Evolutionary conservation across 2,113 vertebrate species (phyloP).

Genomic region (Pyxicephalus adspersus): DNA sequence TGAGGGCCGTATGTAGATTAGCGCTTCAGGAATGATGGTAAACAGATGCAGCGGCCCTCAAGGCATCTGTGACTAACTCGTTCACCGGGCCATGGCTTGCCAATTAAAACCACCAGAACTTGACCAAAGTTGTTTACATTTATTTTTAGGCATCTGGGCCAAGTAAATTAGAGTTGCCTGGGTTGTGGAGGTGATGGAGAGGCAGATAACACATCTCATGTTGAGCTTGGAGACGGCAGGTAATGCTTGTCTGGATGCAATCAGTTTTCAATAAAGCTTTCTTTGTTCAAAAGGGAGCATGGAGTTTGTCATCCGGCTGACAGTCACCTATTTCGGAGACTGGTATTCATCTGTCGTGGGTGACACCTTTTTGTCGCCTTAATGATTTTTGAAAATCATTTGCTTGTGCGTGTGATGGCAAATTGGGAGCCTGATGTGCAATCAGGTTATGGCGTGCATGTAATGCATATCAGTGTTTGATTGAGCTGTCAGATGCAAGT

Average conservation of each 20-base stretch:
- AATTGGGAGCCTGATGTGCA: too few relatives aligned
- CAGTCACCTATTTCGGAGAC: not conserved
- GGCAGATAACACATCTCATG: slow-evolving; percentile 38
- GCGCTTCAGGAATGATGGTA: slow-evolving; percentile 33
- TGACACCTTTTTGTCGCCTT: not conserved
- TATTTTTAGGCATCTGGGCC: slow-evolving; percentile 39
- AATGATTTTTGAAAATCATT: too few relatives aligned
- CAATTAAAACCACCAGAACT: slow-evolving; percentile 40
- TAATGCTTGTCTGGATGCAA: slow-evolving; percentile 43
- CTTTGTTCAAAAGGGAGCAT: slow-evolving; percentile 35
- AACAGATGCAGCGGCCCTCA: slow-evolving; percentile 43
- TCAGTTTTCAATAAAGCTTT: slow-evolving; percentile 31
- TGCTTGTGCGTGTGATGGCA: too few relatives aligned
- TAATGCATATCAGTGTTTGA: too few relatives aligned
- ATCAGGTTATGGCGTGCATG: too few relatives aligned
- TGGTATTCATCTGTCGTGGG: not conserved
- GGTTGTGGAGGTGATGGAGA: slow-evolving; percentile 6
- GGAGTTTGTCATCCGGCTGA: not conserved
- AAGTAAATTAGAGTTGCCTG: slow-evolving; percentile 12
- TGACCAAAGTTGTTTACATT: slow-evolving; percentile 46
- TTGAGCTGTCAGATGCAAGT: too few relatives aligned
- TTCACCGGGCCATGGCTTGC: slow-evolving; percentile 14
- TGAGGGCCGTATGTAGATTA: slow-evolving; percentile 1
- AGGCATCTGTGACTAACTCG: slow-evolving; percentile 3
- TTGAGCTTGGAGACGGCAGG: slow-evolving; percentile 42